Evolutionary conservation across 2,888 invertebrate genomes (phyloP).

Genomic region (Nephrotoma appendiculata): DNA sequence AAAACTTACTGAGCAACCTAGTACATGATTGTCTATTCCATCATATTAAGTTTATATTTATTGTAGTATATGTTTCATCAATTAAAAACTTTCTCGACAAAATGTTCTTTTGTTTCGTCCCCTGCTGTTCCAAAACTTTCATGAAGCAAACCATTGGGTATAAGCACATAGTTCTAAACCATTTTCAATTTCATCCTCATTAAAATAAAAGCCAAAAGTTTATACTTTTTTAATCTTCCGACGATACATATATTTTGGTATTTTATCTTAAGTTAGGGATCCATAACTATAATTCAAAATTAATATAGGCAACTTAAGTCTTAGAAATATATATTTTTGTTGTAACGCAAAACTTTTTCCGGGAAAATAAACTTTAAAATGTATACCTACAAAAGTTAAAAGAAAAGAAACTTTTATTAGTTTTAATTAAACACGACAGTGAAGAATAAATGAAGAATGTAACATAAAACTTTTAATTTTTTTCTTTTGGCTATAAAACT

Average conservation of each 20-base stretch:
- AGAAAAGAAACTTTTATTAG: background rate
- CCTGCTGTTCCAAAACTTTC: too few relatives aligned
- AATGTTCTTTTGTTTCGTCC: too few relatives aligned
- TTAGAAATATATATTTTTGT: background rate
- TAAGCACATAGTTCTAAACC: background rate
- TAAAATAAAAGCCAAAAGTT: background rate
- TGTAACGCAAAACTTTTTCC: background rate
- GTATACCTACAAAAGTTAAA: background rate
- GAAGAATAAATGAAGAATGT: background rate
- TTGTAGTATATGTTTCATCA: too few relatives aligned
- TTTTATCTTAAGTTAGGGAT: background rate
- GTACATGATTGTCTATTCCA: too few relatives aligned
- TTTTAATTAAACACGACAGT: background rate
- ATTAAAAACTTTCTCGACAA: too few relatives aligned
- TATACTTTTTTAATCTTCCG: background rate
- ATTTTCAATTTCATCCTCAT: background rate
- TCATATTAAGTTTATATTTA: too few relatives aligned
- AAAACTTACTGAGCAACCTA: too few relatives aligned
- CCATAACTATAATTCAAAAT: background rate
- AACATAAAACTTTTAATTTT: background rate
- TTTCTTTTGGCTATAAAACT: background rate
- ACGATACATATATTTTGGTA: background rate
- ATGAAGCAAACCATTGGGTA: too few relatives aligned
- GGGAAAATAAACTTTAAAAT: background rate
- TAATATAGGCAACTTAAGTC: background rate